phyloP scores from a whole-genome alignment of 1,140 invertebrate genomes.

The Drosophila pandora region DNA sequence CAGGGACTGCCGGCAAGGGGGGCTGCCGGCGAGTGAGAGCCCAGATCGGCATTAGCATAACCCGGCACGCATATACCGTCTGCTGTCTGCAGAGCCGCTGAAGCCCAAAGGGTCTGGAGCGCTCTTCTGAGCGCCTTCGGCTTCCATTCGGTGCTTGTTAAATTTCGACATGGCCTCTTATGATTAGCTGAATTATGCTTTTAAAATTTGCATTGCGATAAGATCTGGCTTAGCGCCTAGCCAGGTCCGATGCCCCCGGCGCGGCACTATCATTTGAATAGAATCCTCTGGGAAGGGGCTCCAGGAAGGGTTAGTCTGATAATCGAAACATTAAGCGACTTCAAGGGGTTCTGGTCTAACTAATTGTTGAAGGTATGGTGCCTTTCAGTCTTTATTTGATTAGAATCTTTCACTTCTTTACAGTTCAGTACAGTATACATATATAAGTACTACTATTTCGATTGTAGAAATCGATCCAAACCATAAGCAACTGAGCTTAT shows the following conservation, averaged over 20 bases:
- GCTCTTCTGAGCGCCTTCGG: slow-evolving; percentile 7
- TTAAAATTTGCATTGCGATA: slow-evolving; percentile 73
- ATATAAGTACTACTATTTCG: too few species aligned
- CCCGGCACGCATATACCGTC: slow-evolving; percentile 65
- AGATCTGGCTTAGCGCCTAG: slow-evolving; percentile 56
- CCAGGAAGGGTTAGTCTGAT: slow-evolving; percentile 7
- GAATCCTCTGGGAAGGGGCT: slow-evolving; percentile 3
- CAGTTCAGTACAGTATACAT: too few species aligned
- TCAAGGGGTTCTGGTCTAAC: slow-evolving; percentile 2
- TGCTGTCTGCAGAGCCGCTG: slow-evolving; percentile 25
- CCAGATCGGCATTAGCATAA: slow-evolving; percentile 70
- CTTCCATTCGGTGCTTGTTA: slow-evolving; percentile 49
- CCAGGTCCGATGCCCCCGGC: slow-evolving; percentile 1
- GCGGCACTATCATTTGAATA: slow-evolving; percentile 34
- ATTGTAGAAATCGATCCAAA: slow-evolving; percentile 12
- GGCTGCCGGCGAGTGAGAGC: slow-evolving; percentile 3
- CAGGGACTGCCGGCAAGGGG: slow-evolving; percentile 2
- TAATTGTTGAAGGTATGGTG: slow-evolving; percentile 23
- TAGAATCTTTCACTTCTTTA: not conserved
- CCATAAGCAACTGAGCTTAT: slow-evolving; percentile 39
- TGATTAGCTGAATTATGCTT: slow-evolving; percentile 78
- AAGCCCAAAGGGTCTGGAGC: not conserved
- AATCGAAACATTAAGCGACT: slow-evolving; percentile 33
- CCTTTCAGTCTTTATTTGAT: not conserved
- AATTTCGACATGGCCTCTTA: slow-evolving; percentile 75